Evolutionary conservation across 2,797 vertebrate genomes (phyloP).

Genomic region (Sebastes hubbsi): DNA sequence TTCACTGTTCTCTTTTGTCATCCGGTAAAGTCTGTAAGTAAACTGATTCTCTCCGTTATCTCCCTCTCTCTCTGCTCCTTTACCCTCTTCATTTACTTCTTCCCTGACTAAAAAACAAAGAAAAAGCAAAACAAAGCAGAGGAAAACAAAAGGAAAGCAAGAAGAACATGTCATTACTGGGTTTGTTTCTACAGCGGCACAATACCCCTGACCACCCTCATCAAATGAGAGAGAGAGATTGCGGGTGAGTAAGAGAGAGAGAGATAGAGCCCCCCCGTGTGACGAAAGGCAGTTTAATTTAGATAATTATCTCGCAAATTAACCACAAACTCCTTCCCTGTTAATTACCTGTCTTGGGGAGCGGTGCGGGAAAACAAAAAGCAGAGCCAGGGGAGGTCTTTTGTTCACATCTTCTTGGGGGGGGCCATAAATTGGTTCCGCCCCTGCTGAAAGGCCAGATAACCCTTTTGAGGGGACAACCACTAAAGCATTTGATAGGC

Average conservation of each 20-base stretch:
- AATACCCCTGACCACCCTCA: conserved; percentile 70
- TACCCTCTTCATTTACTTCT: conserved; percentile 66
- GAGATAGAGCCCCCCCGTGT: conserved; percentile 15
- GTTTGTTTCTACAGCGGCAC: conserved; percentile 61
- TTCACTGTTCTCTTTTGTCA: conserved; percentile 47
- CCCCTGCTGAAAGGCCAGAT: conserved; percentile 81
- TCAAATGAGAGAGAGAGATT: conserved; percentile 63
- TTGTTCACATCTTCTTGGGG: conserved; percentile 66
- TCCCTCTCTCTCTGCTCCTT: conserved; percentile 42
- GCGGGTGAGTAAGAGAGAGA: conserved; percentile 10
- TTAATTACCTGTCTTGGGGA: conserved; percentile 81
- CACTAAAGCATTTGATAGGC: conserved; percentile 86
- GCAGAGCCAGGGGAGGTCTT: conserved; percentile 65
- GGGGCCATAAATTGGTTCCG: conserved; percentile 75
- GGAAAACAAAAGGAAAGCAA: conserved; percentile 65
- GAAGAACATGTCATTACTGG: conserved; percentile 69
- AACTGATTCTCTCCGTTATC: conserved; percentile 51
- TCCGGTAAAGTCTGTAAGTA: conserved; percentile 45
- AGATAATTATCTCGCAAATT: conserved; percentile 83
- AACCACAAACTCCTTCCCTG: conserved; percentile 77
- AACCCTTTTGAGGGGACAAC: conserved; percentile 82
- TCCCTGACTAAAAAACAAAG: conserved; percentile 51
- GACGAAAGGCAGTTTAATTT: conserved; percentile 80
- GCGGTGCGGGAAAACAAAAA: conserved; percentile 69
- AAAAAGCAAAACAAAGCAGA: conserved; percentile 57